Conservation (phyloP, 2,888 invertebrate species). For the Entomobrya multifasciata region DNA sequence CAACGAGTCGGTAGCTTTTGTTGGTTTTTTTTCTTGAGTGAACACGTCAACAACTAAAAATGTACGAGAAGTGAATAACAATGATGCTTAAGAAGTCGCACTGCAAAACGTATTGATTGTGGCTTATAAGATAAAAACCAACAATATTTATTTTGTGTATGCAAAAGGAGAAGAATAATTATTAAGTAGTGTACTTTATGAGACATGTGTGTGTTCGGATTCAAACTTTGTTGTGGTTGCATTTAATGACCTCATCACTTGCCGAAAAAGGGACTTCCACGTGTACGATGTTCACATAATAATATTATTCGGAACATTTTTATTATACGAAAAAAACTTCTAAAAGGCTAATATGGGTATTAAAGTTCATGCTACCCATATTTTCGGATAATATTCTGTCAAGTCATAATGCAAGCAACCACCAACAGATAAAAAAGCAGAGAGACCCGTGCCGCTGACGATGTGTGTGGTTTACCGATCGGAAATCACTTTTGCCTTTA, state of each 20-base stretch:
- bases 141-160: constrained; percentile 21
- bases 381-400: constrained; percentile 9
- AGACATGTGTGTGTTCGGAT: no score
- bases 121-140: no score
- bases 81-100: constrained; percentile 21
- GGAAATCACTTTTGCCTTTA: constrained; percentile 51
- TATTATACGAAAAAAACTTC: no score
- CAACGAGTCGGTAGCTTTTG: constrained; percentile 64
- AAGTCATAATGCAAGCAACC: no score
- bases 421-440: constrained; percentile 33
- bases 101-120: no score
- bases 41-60: constrained; percentile 52
- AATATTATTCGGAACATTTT: not conserved
- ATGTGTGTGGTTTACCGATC: constrained; percentile 27
- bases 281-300: constrained; percentile 1
- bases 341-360: no score
- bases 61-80: constrained; percentile 35
- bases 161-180: no score
- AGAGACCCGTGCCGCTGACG: constrained; percentile 16
- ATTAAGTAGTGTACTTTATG: no score
- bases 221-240: not conserved
- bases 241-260: constrained; percentile 54
- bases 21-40: constrained; percentile 55
- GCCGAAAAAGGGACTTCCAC: constrained; percentile 64
- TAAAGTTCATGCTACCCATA: not conserved